A percentile compares a stretch with the other conserved stretches of the same genome.
Evolutionary conservation across 2,113 vertebrate species (phyloP).

Genomic region (Aramus guarauna): DNA sequence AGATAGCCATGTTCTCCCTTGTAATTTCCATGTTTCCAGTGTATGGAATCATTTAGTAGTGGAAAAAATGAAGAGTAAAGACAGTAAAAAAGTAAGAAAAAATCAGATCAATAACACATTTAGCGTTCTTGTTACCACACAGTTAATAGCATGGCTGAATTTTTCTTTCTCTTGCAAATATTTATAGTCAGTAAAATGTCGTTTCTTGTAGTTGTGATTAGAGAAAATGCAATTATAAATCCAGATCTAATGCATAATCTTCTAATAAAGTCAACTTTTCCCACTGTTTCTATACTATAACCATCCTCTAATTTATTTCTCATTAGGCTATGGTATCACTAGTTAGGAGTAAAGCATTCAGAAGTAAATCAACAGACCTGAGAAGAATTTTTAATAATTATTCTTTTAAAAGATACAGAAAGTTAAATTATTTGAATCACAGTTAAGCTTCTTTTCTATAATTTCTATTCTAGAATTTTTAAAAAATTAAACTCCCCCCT

Average conservation of each 20-base stretch:
- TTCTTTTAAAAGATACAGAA: not conserved
- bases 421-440: not conserved
- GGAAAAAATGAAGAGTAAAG: not conserved
- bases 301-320: conserved; percentile 47
- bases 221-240: conserved; percentile 39
- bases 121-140: not conserved
- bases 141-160: not conserved
- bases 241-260: conserved; percentile 26
- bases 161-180: not conserved
- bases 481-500: not conserved
- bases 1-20: not conserved
- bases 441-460: not conserved
- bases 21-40: not conserved
- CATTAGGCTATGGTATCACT: not conserved
- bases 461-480: not conserved
- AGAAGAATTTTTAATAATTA: conserved; percentile 1
- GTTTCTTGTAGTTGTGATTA: conserved; percentile 12
- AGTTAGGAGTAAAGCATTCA: not conserved
- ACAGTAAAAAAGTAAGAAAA: not conserved
- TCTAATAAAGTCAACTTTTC: conserved; percentile 24
- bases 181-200: not conserved
- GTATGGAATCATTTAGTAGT: not conserved
- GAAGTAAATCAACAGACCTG: not conserved
- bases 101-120: not conserved
- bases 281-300: not conserved